phyloP scores from a whole-genome alignment of 2,888 invertebrate genomes.

The Pardosa pseudoannulata region DNA sequence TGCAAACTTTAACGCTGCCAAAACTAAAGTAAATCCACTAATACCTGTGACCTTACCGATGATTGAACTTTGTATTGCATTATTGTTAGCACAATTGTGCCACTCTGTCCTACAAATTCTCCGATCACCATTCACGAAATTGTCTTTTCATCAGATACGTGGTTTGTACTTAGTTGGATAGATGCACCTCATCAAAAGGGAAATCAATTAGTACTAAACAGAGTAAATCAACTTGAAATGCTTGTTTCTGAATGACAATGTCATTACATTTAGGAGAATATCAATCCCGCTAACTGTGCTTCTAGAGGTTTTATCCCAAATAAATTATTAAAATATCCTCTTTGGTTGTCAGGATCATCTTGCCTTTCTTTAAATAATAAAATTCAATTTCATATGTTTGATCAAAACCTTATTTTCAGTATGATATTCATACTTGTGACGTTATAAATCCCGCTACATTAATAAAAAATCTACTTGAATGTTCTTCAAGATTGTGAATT shows the following conservation, averaged over 20 bases:
- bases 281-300: not conserved
- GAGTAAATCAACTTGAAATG: not conserved
- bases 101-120: not conserved
- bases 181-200: not conserved
- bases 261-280: not conserved
- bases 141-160: not conserved
- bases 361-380: not conserved
- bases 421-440: too few relatives aligned
- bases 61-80: not conserved
- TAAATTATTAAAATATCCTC: not conserved
- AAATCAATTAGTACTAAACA: not conserved
- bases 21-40: not conserved
- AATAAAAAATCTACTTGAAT: too few relatives aligned
- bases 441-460: too few relatives aligned
- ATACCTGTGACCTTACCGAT: not conserved
- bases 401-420: not conserved
- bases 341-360: not conserved
- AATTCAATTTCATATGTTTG: too few relatives aligned
- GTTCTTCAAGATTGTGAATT: too few relatives aligned
- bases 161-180: not conserved
- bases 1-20: not conserved
- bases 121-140: not conserved
- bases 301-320: not conserved
- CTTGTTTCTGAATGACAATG: not conserved
- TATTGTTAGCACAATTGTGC: not conserved